Evolutionary conservation across 1,140 invertebrate genomes (phyloP), one percentile per base, ranked within the genome.

Genomic region (Dreissena rostriformis): DNA sequence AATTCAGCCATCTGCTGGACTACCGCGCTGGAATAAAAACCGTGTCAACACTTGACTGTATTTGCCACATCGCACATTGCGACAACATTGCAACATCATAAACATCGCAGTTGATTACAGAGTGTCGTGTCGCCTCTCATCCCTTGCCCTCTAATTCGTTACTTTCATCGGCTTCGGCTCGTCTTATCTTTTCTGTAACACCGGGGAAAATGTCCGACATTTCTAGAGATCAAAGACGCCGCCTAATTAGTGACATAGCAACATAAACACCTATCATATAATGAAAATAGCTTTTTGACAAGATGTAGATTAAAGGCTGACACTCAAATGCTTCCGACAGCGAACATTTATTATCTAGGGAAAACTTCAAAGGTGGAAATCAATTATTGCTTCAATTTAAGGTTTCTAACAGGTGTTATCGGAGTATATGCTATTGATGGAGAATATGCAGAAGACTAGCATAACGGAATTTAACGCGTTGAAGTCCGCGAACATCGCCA

Each of bases 311-410:
- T 72, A 52, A 73, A 73, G 28, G n/a, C 61, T 81, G 79, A 73
- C 68, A 81, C 71, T 17, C 65, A 81, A 52, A 71, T 55, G 70
- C 68, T 73, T 73, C 71, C 71, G 29, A 65, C 55, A 81, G 57
- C 70, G 57, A 72, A 81, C 79, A 81, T 65, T 51, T 55, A 61
- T 72, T 81, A 52, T 63, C 67, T 15, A 24, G 28, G 17, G 22
- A 71, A 55, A 39, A 81, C 79, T 73, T 81, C 79, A 81, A 81
- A 81, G 79, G 67, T 65, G 73, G 28, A 81, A 72, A 70, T 49
- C 63, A 61, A 39, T 53, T 68, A 28, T 68, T 22, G 19, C 17
- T 26, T 22, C 26, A 68, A 28, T 68, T 68, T 17, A 68, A 68
- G 24, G 61, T 28, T 22, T 28, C 15, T 17, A 68, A 68, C 67